These are phyloP conservation scores for Ommatoiulus sabulosus DNA, from an alignment of 2,888 invertebrate genomes.

Conservation along the genomic window DNA sequence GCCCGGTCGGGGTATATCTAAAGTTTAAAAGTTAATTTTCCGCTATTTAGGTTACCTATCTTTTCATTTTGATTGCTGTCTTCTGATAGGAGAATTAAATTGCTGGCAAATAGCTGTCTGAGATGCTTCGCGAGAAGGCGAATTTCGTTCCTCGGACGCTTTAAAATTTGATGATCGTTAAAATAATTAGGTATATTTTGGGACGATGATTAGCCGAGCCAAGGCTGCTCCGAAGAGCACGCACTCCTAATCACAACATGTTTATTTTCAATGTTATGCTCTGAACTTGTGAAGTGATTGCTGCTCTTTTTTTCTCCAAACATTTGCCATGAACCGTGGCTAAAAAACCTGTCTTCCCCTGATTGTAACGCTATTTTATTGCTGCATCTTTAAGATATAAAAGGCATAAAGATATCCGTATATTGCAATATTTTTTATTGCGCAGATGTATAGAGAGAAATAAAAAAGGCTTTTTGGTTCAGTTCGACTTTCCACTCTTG, in stretches of 20 bases:
- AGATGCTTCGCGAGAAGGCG: not conserved
- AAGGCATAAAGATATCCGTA: constrained; percentile 2
- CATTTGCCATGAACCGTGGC: constrained; percentile 22
- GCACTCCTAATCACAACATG: not conserved
- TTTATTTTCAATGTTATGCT: constrained; percentile 36
- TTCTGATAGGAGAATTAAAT: not conserved
- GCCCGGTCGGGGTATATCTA: not conserved
- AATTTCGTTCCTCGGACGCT: not conserved
- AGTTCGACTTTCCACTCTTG: not conserved
- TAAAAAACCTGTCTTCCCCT: constrained; percentile 22
- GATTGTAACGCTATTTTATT: constrained; percentile 3
- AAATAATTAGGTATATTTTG: constrained; percentile 23
- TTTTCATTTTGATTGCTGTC: not conserved
- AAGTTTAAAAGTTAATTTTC: not conserved
- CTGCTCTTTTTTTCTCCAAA: not conserved
- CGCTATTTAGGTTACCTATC: not conserved
- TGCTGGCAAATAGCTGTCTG: not conserved
- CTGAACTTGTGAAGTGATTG: constrained; percentile 36
- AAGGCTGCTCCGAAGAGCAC: not conserved
- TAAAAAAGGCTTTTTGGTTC: not conserved
- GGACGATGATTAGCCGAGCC: not conserved
- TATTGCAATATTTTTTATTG: constrained; percentile 12
- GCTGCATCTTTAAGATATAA: constrained; percentile 31
- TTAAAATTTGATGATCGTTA: constrained; percentile 19
- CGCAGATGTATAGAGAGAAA: not conserved